Conservation (phyloP, 2,113 vertebrate species). For the Peucedramus taeniatus region DNA sequence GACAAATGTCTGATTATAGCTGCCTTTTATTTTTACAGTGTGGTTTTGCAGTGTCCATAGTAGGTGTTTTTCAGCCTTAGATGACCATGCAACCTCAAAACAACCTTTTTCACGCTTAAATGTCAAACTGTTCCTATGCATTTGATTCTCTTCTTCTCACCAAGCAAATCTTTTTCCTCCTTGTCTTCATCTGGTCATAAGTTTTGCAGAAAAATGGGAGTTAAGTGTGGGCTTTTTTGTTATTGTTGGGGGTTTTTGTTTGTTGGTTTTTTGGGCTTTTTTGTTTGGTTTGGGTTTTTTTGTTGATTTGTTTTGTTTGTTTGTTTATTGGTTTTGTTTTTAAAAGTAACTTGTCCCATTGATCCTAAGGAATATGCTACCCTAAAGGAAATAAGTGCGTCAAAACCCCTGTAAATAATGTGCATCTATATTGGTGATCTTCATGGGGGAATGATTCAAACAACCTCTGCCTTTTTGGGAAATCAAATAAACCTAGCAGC, state of each 20-base stretch:
- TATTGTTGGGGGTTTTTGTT: not conserved
- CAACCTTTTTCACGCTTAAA: not conserved
- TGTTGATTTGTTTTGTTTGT: not conserved
- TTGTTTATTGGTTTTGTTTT: not conserved
- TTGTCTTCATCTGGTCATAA: not conserved
- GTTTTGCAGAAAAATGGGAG: not conserved
- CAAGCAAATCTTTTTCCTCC: not conserved
- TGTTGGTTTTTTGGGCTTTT: not conserved
- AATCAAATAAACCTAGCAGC: not conserved
- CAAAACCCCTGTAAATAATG: not conserved
- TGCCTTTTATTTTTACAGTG: not conserved
- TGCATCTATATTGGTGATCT: not conserved
- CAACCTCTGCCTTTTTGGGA: not conserved
- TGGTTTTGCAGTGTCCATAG: rapidly evolving
- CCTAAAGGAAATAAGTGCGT: not conserved
- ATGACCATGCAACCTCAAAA: not conserved
- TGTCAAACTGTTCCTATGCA: not conserved
- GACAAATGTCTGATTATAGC: not conserved
- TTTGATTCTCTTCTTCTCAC: not conserved
- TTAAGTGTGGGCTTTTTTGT: not conserved
- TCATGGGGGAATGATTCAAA: not conserved
- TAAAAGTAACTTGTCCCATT: not conserved
- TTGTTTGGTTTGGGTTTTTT: not conserved
- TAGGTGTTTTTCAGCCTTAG: not conserved
- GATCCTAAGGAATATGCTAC: not conserved